A percentile compares a stretch with the other conserved stretches of the same genome.
Evolutionary conservation across 2,888 invertebrate species (phyloP).

Genomic region (Blastobasis adustella): DNA sequence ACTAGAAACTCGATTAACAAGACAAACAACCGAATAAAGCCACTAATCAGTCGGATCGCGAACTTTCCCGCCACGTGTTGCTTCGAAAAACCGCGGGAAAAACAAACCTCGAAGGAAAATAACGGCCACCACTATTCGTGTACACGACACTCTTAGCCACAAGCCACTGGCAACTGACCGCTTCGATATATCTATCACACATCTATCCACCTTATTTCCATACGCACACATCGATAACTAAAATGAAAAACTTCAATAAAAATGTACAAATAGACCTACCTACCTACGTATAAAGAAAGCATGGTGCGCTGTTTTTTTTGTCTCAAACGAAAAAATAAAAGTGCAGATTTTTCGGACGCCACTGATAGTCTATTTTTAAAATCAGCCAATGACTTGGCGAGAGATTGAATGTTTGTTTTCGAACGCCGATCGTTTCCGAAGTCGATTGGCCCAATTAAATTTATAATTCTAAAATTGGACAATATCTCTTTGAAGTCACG

Average conservation of each 20-base stretch:
- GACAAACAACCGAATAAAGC: slow-evolving; percentile 28
- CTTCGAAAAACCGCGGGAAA: slow-evolving; percentile 20
- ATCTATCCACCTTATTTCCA: slow-evolving; percentile 66
- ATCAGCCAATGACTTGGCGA: slow-evolving; percentile 1
- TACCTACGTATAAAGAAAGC: no score
- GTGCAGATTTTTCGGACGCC: no score
- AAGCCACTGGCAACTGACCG: slow-evolving; percentile 66
- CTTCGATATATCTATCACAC: slow-evolving; percentile 43
- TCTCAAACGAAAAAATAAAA: no score
- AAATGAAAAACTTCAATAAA: neutral
- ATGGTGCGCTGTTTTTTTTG: no score
- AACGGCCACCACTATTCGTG: slow-evolving; percentile 29
- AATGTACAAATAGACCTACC: no score
- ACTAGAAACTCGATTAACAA: slow-evolving; percentile 29
- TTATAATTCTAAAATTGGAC: no score
- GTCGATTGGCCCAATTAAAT: slow-evolving; percentile 2
- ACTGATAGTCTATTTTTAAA: slow-evolving; percentile 5
- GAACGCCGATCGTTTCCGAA: slow-evolving; percentile 2
- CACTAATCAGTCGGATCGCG: slow-evolving; percentile 43
- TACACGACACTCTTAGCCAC: slow-evolving; percentile 48
- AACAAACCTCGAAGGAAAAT: slow-evolving; percentile 9
- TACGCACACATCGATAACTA: slow-evolving; percentile 36
- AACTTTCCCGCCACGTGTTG: slow-evolving; percentile 59
- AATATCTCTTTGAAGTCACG: no score
- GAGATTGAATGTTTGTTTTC: slow-evolving; percentile 1